Evolutionary conservation across 2,113 vertebrate species (phyloP).

Genomic region (Scytalopus superciliaris): DNA sequence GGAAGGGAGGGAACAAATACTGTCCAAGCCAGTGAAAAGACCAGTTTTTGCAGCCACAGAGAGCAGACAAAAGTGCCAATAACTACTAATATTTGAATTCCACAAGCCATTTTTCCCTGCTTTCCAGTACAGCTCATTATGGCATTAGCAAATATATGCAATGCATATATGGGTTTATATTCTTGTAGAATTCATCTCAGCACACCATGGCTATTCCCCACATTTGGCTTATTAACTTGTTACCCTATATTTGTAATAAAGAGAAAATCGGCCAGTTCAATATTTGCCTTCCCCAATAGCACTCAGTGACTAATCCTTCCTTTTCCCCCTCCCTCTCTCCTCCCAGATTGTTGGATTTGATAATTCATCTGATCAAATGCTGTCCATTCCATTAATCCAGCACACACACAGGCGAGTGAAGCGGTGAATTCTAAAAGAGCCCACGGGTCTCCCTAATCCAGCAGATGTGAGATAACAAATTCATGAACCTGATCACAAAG

Average conservation of each 20-base stretch:
- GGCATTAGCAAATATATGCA: background rate
- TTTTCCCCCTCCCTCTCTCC: background rate
- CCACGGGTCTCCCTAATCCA: background rate
- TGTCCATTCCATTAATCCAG: background rate
- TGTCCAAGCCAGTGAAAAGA: background rate
- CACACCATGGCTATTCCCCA: background rate
- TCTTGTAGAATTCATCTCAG: background rate
- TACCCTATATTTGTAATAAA: background rate
- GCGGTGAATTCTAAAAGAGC: background rate
- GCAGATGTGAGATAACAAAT: background rate
- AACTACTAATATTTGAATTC: background rate
- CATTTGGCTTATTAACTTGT: background rate
- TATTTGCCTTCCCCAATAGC: slow-evolving; percentile 5
- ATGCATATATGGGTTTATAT: background rate
- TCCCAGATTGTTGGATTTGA: background rate
- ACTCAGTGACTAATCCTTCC: background rate
- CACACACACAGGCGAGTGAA: background rate
- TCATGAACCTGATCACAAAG: background rate
- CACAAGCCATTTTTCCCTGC: background rate
- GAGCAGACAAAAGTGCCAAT: background rate
- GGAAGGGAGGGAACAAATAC: background rate
- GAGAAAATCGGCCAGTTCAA: background rate
- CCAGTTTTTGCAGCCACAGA: background rate
- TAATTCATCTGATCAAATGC: slow-evolving; percentile 13
- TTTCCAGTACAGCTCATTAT: background rate